Percentiles rank a stretch among this genome's conserved stretches.
phyloP scores from a whole-genome alignment of 92 coral and sea anemone species.

The Desmophyllum pertusum region DNA sequence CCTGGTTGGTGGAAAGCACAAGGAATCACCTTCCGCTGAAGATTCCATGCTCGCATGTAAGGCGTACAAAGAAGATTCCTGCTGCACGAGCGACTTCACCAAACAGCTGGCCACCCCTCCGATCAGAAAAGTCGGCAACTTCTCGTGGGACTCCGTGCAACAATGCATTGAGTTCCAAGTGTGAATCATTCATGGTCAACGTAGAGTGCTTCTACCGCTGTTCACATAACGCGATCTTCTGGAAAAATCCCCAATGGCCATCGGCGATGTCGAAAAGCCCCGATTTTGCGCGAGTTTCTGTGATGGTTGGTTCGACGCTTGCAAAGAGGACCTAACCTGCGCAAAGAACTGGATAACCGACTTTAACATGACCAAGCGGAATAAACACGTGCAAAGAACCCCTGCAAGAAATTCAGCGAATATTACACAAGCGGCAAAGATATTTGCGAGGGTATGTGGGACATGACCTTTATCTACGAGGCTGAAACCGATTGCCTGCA shows the following conservation, averaged over 20 bases:
- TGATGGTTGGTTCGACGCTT: constrained; percentile 71
- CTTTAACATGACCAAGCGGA: constrained; percentile 27
- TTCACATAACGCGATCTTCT: constrained; percentile 57
- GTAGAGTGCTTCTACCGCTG: constrained; percentile 74
- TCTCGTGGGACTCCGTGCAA: constrained; percentile 64
- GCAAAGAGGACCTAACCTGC: constrained; percentile 61
- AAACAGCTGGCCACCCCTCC: constrained; percentile 53
- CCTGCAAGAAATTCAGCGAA: constrained; percentile 52
- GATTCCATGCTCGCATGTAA: constrained; percentile 43
- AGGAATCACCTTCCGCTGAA: constrained; percentile 43
- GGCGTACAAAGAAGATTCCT: constrained; percentile 54
- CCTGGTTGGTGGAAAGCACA: constrained; percentile 51
- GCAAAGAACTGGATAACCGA: constrained; percentile 58
- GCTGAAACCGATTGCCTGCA: constrained; percentile 58
- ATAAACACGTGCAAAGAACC: constrained; percentile 45
- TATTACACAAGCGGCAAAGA: constrained; percentile 45
- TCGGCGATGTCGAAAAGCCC: constrained; percentile 16
- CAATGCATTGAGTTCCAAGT: constrained; percentile 40
- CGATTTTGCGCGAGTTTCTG: constrained; percentile 55
- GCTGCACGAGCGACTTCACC: constrained; percentile 70
- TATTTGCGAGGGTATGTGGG: constrained; percentile 65
- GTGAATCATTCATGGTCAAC: constrained; percentile 57
- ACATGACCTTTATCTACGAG: constrained; percentile 53
- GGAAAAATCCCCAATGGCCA: constrained; percentile 30
- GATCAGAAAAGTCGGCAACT: constrained; percentile 45